A percentile compares a stretch with the other conserved stretches of the same genome.
Evolutionary conservation across 2,888 invertebrate genomes (phyloP).

Genomic region (Exephanes ischioxanthus): DNA sequence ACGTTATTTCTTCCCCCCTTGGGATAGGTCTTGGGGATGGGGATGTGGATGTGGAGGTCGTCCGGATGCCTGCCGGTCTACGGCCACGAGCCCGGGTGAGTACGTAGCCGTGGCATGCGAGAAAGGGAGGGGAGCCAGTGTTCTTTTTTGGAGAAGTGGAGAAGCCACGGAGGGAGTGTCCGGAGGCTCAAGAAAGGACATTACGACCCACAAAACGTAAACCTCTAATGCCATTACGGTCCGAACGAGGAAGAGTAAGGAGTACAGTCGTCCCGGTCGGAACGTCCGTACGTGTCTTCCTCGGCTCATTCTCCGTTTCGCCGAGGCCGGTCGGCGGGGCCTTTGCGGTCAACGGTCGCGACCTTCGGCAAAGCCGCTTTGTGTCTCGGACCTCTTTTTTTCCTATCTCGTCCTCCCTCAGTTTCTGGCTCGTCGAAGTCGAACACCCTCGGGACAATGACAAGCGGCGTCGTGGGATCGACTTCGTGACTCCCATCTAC

Average conservation of each 20-base stretch:
- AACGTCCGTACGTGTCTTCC: conserved; percentile 18
- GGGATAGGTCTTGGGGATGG: conserved; percentile 39
- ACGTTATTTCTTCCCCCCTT: conserved; percentile 68
- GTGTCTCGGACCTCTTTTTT: conserved; percentile 49
- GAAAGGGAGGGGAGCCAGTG: conserved; percentile 42
- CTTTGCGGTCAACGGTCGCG: conserved; percentile 20
- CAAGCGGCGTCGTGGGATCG: conserved; percentile 38
- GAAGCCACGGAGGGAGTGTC: conserved; percentile 9
- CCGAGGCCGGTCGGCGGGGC: conserved; percentile 1
- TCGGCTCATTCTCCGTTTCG: not conserved
- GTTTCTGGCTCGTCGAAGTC: conserved; percentile 46
- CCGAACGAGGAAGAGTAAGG: conserved; percentile 49
- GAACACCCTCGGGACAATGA: conserved; percentile 40
- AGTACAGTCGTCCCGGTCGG: conserved; percentile 47
- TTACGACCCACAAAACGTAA: conserved; percentile 69
- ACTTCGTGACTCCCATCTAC: conserved; percentile 43
- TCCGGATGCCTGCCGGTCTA: conserved; percentile 35
- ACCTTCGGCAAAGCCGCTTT: conserved; percentile 59
- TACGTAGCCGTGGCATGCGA: conserved; percentile 8
- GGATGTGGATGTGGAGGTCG: not conserved
- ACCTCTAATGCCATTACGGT: conserved; percentile 71
- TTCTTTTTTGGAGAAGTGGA: conserved; percentile 31
- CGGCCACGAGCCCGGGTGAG: not conserved
- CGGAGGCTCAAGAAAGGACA: conserved; percentile 52
- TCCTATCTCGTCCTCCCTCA: conserved; percentile 17